These are phyloP conservation scores for Crotalus tigris DNA, from an alignment of 2,113 vertebrate genomes.

Conservation along the genomic window DNA sequence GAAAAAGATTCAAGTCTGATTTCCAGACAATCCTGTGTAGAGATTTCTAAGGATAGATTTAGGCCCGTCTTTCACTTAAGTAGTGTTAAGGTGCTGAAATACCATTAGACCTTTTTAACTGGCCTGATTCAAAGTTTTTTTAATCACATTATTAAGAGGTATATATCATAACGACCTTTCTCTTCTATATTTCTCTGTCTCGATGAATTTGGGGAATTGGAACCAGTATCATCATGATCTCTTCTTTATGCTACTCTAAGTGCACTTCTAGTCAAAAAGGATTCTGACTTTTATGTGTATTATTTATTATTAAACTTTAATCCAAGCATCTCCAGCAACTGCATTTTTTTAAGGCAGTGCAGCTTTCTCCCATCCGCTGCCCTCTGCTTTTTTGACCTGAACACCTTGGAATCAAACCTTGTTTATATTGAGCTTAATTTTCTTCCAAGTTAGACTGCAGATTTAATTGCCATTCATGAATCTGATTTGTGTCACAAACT, in stretches of 20 bases:
- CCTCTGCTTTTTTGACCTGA: background rate
- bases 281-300: background rate
- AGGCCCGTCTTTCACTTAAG: background rate
- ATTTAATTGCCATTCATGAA: conserved; percentile 41
- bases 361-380: conserved; percentile 8
- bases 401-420: background rate
- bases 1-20: background rate
- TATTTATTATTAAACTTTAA: background rate
- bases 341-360: conserved; percentile 8
- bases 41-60: background rate
- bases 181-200: background rate
- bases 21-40: background rate
- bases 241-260: background rate
- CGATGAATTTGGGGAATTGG: background rate
- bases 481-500: conserved; percentile 50
- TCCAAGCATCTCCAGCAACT: background rate
- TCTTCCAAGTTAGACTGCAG: background rate
- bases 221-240: background rate
- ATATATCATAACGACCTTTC: background rate
- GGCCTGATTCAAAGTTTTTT: background rate
- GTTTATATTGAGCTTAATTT: background rate
- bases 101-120: background rate
- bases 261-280: background rate
- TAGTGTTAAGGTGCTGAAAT: background rate
- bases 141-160: background rate